phyloP scores from a whole-genome alignment of 2,797 vertebrate genomes.

The Sphaeramia orbicularis region DNA sequence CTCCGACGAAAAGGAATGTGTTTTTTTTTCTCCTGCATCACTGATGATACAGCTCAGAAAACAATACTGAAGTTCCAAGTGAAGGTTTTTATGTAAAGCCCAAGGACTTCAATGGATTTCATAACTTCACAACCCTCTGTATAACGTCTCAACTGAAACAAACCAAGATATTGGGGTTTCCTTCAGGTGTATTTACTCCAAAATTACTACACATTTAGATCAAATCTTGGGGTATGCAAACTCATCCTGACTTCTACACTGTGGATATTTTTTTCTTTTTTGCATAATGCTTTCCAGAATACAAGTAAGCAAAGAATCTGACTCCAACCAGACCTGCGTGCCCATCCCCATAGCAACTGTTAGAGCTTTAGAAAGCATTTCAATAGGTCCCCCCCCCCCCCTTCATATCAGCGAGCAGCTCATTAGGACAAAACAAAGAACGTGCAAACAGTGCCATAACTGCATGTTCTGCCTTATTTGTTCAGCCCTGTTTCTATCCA shows the following conservation, averaged over 20 bases:
- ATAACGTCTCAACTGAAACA: background rate
- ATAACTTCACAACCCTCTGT: background rate
- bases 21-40: slow-evolving; percentile 22
- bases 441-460: slow-evolving; percentile 25
- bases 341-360: slow-evolving; percentile 24
- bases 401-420: slow-evolving; percentile 39
- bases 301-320: slow-evolving; percentile 11
- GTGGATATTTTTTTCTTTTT: background rate
- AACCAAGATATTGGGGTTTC: background rate
- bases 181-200: background rate
- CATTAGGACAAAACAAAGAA: slow-evolving; percentile 71
- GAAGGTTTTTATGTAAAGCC: background rate
- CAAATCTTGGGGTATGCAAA: background rate
- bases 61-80: slow-evolving; percentile 17
- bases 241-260: background rate
- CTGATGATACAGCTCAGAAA: slow-evolving; percentile 26
- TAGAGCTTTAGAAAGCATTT: slow-evolving; percentile 18
- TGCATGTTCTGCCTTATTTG: slow-evolving; percentile 12
- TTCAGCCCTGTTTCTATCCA: slow-evolving; percentile 2
- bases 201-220: background rate
- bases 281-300: slow-evolving; percentile 6
- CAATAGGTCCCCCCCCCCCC: slow-evolving; percentile 31
- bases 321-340: slow-evolving; percentile 22
- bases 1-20: slow-evolving; percentile 11
- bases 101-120: background rate